Base-by-base conservation (phyloP, 2,797 vertebrate genomes). In the Clarias platycephalus region DNA sequence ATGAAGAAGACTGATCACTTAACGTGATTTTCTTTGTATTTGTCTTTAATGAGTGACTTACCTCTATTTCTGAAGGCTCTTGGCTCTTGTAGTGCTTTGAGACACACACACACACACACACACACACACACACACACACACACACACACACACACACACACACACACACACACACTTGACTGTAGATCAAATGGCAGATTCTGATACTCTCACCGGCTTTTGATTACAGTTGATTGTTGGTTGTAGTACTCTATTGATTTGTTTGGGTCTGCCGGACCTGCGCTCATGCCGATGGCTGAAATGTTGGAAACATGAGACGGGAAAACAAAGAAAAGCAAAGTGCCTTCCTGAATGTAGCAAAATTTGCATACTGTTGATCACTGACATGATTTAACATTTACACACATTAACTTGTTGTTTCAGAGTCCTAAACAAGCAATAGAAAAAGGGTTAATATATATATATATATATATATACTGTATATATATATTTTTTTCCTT, bases 171-270 rank as follows among this genome's bases (percentile, higher is more conserved):
- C 72, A 83, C 37, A 83, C 79, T 71, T 58, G 55, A 86, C 60
- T 24, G 75, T 87, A 81, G 83, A 89, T 91, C 84, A 80, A 91
- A 91, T 89, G 88, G 90, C 89, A 89, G 81, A 83, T 64, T 89
- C 89, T 81, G 92, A 89, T 83, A 34, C 91, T 91, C 93, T 90
- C 90, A 79, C n/a, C 81, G 80, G 83, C 88, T 88, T 84, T 92
- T 93, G 90, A 94, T 93, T 93, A 90, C 84, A 40, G 87, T 88
- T 93, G 89, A 95, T 93, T 92, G 90, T 90, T 91, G 92, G 90
- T 88, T 88, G 83, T 75, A 88, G 90, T 90, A 90, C 88, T 88
- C 79, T 91, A 94, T 95, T 91, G 94, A 95, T 94, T 94, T 92
- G 90, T 92, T 93, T 93, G 89, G 83, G 89, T 92, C 91, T 90